Conservation (phyloP, 2,797 vertebrate species). For the Phyllotis vaccarum region DNA sequence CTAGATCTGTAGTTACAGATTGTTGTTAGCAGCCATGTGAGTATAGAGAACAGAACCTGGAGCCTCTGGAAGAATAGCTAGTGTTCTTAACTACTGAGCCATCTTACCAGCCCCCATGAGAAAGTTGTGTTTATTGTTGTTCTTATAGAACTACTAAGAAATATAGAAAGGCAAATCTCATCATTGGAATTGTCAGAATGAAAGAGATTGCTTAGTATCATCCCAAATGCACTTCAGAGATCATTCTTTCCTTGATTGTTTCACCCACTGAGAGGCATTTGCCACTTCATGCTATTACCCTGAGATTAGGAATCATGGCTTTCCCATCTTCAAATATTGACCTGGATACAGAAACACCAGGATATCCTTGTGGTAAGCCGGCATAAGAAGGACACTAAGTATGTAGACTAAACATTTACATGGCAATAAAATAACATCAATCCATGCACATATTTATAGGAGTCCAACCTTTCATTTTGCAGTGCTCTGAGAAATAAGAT, state of each 20-base stretch:
- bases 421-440: not conserved
- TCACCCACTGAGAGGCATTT: not conserved
- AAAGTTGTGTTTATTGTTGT: not conserved
- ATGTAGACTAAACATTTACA: not conserved
- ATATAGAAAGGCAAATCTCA: not conserved
- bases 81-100: not conserved
- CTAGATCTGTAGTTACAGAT: not conserved
- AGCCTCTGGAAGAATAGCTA: not conserved
- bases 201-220: not conserved
- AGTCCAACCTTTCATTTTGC: not conserved
- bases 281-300: not conserved
- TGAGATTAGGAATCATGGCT: not conserved
- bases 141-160: not conserved
- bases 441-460: not conserved
- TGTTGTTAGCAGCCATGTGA: not conserved
- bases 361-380: not conserved
- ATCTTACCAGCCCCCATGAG: not conserved
- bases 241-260: not conserved
- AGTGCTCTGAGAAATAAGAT: not conserved
- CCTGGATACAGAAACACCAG: not conserved
- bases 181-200: not conserved
- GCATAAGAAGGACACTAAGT: not conserved
- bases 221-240: constrained; percentile 16
- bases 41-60: not conserved
- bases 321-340: constrained; percentile 15